Evolutionary conservation across 1,140 invertebrate genomes (phyloP).

Genomic region (Teleopsis dalmanni): DNA sequence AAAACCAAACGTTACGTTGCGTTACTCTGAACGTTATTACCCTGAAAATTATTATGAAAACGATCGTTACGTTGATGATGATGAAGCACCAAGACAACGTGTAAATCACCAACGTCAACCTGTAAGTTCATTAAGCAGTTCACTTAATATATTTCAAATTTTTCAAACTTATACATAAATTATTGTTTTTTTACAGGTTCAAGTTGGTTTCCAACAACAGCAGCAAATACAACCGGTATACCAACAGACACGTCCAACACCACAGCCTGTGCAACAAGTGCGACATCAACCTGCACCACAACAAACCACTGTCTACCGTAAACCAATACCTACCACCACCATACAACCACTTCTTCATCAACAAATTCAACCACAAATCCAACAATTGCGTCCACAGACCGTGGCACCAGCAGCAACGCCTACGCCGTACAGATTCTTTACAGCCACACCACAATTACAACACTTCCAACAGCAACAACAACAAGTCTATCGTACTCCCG

Average conservation of each 20-base stretch:
- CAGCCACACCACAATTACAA: slow-evolving; percentile 30
- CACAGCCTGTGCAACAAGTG: slow-evolving; percentile 23
- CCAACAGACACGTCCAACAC: slow-evolving; percentile 10
- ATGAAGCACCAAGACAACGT: slow-evolving; percentile 43
- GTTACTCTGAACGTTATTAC: slow-evolving; percentile 80
- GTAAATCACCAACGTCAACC: slow-evolving; percentile 39
- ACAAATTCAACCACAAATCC: slow-evolving; percentile 27
- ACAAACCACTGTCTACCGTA: slow-evolving; percentile 35
- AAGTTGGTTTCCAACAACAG: slow-evolving; percentile 39
- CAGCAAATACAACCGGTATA: slow-evolving; percentile 13
- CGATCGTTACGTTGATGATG: slow-evolving; percentile 56
- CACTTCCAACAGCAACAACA: slow-evolving; percentile 39
- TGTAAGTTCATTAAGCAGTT: slow-evolving; percentile 16
- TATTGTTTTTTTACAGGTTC: slow-evolving; percentile 25
- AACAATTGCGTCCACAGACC: slow-evolving; percentile 35
- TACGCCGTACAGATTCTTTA: slow-evolving; percentile 40
- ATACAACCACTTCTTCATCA: slow-evolving; percentile 27
- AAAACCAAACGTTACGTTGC: slow-evolving; percentile 64
- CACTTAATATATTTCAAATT: background rate
- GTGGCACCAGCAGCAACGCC: slow-evolving; percentile 36
- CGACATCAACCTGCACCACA: slow-evolving; percentile 27
- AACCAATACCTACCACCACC: slow-evolving; percentile 32
- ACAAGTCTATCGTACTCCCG: slow-evolving; percentile 68
- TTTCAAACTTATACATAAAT: background rate
- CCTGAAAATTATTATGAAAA: slow-evolving; percentile 65